Base-by-base conservation (phyloP, 2,888 invertebrate species). In the Drosophila mayaguana region DNA sequence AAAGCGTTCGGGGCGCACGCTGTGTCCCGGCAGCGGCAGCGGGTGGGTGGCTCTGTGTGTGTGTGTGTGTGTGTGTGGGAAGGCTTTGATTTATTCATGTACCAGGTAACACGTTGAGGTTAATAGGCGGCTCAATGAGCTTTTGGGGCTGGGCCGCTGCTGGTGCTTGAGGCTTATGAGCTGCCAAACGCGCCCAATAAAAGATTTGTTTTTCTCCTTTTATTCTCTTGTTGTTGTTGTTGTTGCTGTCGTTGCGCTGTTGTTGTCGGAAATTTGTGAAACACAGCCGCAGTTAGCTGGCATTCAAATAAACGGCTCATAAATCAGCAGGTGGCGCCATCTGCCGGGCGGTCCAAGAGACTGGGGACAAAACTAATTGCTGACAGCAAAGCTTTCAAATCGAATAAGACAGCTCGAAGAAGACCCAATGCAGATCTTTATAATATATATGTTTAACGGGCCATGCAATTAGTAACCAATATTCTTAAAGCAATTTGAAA, bases 51-150 rank as follows among this genome's bases (percentile, higher is more conserved):
- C n/a, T 18, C 18, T 18, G 18, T n/a, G 42, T 18, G 38, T 16
- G 42, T n/a, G 48, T 43, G 46, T 14, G 45, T 45, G 48, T 18
- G 61, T 22, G 57, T 60, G 62, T 40, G 67, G 59, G 88, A 82
- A 78, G 72, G 69, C 89, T 72, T 87, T 84, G 83, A 84, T 88
- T 84, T 84, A 84, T 84, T 86, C 89, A 84, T 86, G 89, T 74
- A 75, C 61, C 74, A 88, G 82, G 76, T 84, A 84, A 78, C 81
- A 74, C 87, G 78, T 80, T 75, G 81, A 75, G 83, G 87, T 84
- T 84, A 84, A 84, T 88, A 82, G 88, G 85, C 79, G 74, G 64
- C 83, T 79, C 83, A 81, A 76, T 81, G 72, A 72, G 63, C 7
- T 54, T 32, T 28, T 28, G 22, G 28, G 57, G 45, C 63, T 51